These are phyloP conservation scores for Fukomys damarensis DNA, from an alignment of 2,113 vertebrate genomes.

Conservation along the genomic window DNA sequence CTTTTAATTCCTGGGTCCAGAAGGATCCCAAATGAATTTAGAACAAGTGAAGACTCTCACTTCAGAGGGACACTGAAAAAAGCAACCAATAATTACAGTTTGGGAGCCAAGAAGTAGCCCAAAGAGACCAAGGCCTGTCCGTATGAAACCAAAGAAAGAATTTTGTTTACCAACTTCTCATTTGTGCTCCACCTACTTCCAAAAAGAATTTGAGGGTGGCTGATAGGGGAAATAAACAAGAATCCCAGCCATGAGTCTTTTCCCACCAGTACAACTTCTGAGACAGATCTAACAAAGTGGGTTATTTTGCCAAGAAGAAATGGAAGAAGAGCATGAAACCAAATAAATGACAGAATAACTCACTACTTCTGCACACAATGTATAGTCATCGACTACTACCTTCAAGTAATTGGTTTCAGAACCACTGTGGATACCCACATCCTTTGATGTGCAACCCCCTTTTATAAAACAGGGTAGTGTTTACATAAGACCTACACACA, in stretches of 20 bases:
- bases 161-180: slow-evolving; percentile 69
- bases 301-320: background rate
- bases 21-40: slow-evolving; percentile 61
- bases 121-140: slow-evolving; percentile 47
- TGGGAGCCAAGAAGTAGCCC: slow-evolving; percentile 32
- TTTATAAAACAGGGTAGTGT: background rate
- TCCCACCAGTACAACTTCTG: background rate
- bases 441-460: background rate
- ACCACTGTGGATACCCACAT: background rate
- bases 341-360: accelerated
- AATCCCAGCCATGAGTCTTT: background rate
- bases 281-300: background rate
- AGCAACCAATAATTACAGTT: slow-evolving; percentile 77
- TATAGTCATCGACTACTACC: background rate
- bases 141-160: slow-evolving; percentile 63
- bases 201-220: slow-evolving; percentile 57
- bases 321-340: background rate
- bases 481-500: background rate
- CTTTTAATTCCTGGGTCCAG: slow-evolving; percentile 62
- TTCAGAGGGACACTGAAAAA: slow-evolving; percentile 73
- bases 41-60: slow-evolving; percentile 61
- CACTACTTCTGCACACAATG: background rate
- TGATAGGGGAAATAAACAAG: slow-evolving; percentile 30
- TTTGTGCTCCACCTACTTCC: slow-evolving; percentile 66
- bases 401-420: no score